Conservation (phyloP, 2,113 vertebrate species). For the Peromyscus polionotus region DNA sequence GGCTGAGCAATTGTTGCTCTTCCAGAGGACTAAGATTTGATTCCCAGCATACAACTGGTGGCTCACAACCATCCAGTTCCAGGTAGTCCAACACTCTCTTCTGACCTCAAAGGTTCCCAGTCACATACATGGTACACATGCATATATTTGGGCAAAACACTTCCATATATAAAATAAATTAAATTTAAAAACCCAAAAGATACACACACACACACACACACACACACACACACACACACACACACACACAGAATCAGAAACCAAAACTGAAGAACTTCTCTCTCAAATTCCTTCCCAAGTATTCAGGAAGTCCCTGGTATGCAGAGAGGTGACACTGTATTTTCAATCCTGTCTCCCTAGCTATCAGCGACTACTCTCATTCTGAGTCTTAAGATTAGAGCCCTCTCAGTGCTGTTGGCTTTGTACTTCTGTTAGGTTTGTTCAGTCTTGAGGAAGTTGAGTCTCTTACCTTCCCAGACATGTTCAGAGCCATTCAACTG, state of each 20-base stretch:
- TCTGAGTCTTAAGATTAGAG: not conserved
- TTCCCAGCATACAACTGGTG: not conserved
- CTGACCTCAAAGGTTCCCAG: not conserved
- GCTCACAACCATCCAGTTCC: not conserved
- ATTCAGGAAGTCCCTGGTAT: slow-evolving; percentile 22
- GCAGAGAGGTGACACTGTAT: not conserved
- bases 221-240: not conserved
- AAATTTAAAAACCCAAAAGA: not conserved
- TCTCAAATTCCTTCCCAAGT: not conserved
- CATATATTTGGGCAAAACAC: not conserved
- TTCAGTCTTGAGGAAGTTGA: slow-evolving; percentile 17
- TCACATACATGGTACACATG: not conserved
- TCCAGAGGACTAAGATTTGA: not conserved
- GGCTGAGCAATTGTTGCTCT: not conserved
- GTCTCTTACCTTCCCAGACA: not conserved
- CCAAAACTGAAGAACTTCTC: not conserved
- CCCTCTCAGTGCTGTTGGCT: not conserved
- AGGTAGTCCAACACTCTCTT: not conserved
- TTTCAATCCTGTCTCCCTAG: not conserved
- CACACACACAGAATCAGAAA: not conserved
- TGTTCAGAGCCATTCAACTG: slow-evolving; percentile 19
- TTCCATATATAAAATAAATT: not conserved
- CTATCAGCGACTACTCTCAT: not conserved
- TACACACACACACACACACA: not conserved
- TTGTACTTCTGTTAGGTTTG: not conserved